These are phyloP conservation scores for Mythimna ferrago DNA, from an alignment of 2,888 invertebrate genomes.

Conservation along the genomic window DNA sequence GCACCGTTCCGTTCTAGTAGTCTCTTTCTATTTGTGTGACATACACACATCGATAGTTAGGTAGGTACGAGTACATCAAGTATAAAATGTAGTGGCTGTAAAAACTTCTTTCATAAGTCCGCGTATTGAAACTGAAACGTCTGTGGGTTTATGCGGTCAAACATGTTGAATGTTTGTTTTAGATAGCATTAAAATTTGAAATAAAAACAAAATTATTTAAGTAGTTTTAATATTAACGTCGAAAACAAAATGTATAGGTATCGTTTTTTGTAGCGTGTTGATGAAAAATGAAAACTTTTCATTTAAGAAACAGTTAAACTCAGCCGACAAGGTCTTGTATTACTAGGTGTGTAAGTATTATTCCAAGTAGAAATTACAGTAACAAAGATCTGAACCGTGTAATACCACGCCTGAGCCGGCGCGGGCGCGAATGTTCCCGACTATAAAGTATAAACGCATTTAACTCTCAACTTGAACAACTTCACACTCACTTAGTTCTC, in stretches of 20 bases:
- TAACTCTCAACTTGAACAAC: conserved; percentile 5
- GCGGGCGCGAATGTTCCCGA: not conserved
- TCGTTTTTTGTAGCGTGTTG: too few relatives aligned
- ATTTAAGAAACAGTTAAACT: not conserved
- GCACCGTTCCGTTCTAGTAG: too few relatives aligned
- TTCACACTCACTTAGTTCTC: conserved; percentile 26
- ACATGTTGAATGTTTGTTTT: not conserved
- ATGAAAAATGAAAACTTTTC: not conserved
- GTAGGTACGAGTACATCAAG: not conserved
- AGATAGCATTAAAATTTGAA: not conserved
- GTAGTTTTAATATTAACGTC: not conserved
- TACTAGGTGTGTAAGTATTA: not conserved
- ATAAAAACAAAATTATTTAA: not conserved
- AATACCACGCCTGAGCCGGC: not conserved
- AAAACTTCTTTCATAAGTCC: not conserved
- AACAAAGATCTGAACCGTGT: not conserved
- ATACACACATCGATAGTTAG: not conserved
- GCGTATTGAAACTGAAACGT: not conserved
- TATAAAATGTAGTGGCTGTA: not conserved
- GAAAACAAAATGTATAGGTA: not conserved
- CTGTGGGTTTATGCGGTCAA: not conserved
- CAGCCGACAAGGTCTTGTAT: not conserved
- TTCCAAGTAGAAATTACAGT: not conserved
- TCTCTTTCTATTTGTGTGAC: not conserved
- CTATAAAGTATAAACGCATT: not conserved